These are phyloP conservation scores for Notoglanidium macrostoma DNA, from an alignment of 2,797 vertebrate species.

Conservation along the genomic window DNA sequence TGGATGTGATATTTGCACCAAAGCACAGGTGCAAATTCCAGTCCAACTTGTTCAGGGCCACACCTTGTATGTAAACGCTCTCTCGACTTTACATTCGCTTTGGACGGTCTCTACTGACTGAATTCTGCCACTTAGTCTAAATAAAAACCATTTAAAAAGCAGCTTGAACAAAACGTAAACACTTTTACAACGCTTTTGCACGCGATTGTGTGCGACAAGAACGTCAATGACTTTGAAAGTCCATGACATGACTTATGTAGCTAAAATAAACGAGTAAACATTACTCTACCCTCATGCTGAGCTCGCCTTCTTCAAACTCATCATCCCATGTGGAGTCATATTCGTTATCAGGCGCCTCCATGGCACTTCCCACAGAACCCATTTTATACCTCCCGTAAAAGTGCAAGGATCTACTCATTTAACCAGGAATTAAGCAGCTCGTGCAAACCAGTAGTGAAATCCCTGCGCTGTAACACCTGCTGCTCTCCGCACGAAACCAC, in stretches of 20 bases:
- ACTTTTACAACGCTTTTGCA: neutral
- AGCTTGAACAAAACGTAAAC: neutral
- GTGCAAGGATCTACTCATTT: too few species aligned
- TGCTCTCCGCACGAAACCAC: neutral
- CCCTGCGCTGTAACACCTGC: too few species aligned
- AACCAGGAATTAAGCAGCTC: neutral
- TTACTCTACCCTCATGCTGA: neutral
- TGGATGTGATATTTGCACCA: neutral
- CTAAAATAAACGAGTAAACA: neutral
- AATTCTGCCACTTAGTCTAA: neutral
- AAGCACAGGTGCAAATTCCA: neutral
- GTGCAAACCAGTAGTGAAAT: neutral
- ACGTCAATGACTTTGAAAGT: neutral
- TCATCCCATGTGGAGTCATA: conserved; percentile 90
- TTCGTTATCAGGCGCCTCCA: conserved; percentile 57
- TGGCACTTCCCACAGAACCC: neutral
- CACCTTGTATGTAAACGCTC: neutral
- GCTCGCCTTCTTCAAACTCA: neutral
- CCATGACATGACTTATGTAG: neutral
- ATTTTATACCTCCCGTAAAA: conserved; percentile 19
- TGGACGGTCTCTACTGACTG: neutral
- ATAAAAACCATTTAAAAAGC: neutral
- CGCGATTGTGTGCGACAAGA: neutral
- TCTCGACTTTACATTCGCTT: neutral
- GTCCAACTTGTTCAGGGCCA: neutral